Percentiles rank a stretch among this genome's conserved stretches.
phyloP scores from a whole-genome alignment of 2,888 invertebrate species.

The Drepanosiphum platanoidis region DNA sequence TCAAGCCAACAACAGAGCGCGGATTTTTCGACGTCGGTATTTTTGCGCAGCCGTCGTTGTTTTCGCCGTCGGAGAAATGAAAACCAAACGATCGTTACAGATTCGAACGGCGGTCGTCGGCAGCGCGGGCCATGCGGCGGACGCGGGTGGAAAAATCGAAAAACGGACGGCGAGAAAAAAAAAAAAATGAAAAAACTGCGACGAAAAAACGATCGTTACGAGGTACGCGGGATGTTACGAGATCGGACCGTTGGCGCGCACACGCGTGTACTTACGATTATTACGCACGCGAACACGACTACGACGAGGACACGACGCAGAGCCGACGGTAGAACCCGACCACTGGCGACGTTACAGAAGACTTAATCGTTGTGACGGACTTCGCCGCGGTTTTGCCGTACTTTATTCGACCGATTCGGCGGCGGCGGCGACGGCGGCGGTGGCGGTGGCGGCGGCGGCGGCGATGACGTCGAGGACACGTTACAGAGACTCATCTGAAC shows the following conservation, averaged over 20 bases:
- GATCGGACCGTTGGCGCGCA: neutral
- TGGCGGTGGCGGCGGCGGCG: neutral
- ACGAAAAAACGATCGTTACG: no score
- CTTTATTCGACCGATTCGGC: conserved; percentile 24
- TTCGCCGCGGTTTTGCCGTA: conserved; percentile 32
- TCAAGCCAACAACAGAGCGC: neutral
- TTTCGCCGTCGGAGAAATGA: neutral
- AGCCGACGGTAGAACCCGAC: neutral
- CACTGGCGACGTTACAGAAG: conserved; percentile 33
- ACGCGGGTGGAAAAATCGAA: no score
- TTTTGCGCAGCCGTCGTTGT: neutral
- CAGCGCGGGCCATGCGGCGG: no score
- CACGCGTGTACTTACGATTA: neutral
- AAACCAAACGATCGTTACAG: no score
- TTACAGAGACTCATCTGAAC: conserved; percentile 13
- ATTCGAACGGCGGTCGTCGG: no score
- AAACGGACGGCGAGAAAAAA: no score
- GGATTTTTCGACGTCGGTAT: neutral
- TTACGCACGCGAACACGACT: neutral
- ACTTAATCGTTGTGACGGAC: conserved; percentile 45
- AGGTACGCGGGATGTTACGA: no score
- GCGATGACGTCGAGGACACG: conserved; percentile 47
- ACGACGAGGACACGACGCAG: neutral
- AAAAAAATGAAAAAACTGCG: no score
- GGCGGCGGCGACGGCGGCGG: conserved; percentile 8